Evolutionary conservation across 2,113 vertebrate species (phyloP).

Genomic region (Crotalus viridis): DNA sequence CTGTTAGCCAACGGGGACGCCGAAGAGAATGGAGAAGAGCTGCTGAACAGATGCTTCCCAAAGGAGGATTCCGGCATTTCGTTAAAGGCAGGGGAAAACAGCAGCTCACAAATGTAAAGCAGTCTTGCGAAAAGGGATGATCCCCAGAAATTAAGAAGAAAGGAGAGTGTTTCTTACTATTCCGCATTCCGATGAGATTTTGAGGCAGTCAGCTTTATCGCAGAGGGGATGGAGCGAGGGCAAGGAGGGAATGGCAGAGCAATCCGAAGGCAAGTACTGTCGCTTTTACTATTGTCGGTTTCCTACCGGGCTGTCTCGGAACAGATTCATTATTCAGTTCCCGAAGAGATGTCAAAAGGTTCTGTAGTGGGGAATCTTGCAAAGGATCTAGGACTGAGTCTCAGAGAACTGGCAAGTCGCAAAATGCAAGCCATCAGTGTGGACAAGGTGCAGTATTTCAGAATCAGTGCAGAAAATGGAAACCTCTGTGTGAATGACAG

Average conservation of each 20-base stretch:
- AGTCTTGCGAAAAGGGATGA: no score
- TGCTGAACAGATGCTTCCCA: background rate
- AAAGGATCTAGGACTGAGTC: background rate
- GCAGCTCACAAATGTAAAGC: background rate
- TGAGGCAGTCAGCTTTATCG: background rate
- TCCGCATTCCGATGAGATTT: background rate
- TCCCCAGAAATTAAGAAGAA: background rate
- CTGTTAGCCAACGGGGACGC: constrained; percentile 48
- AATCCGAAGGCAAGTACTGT: background rate
- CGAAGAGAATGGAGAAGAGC: background rate
- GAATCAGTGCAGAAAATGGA: background rate
- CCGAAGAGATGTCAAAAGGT: background rate
- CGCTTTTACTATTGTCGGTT: background rate
- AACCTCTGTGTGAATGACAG: background rate
- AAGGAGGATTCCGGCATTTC: constrained; percentile 29
- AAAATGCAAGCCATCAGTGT: background rate
- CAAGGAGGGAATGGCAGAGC: background rate
- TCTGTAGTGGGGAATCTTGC: background rate
- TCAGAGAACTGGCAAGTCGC: background rate
- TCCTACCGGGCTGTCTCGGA: background rate
- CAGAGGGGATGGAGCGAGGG: background rate
- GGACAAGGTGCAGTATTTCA: background rate
- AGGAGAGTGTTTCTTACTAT: background rate
- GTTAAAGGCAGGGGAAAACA: background rate
- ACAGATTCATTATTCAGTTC: background rate